Base-by-base conservation (phyloP, 2,113 vertebrate species). In the Eurypyga helias region DNA sequence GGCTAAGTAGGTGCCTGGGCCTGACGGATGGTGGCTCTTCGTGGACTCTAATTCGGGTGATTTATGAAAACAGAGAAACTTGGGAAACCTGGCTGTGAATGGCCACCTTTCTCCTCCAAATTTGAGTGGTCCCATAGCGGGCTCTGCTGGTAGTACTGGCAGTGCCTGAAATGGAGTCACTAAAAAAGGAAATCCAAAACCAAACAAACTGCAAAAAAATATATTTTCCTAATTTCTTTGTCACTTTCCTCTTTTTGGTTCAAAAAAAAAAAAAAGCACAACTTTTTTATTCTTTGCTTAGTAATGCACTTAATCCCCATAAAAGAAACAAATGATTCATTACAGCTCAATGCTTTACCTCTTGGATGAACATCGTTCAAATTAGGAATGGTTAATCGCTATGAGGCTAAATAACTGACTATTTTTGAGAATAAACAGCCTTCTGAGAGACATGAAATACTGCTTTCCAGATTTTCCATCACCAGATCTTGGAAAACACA, bases 341-440 rank as follows among this genome's bases (percentile, higher is more conserved):
- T 87, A 36, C 57, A 87, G 62, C 64, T 87, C 93, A 85, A 41
- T 92, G 91, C 48, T 97, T 95, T 78, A 95, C 96, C 95, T 98
- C 91, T 87, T 94, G 76, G 92, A 95, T 2, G 26, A 97, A 91
- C 87, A 81, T 96, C 96, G 96, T 96, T 98, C 92, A 96, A 96
- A 97, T 97, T 97, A 93, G 95, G 91, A 96, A 85, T 94, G 97
- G 93, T 83, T 97, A 97, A 97, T 98, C 97, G 97, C 94, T 95
- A 82, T 52, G 96, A 89, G 90, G 97, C 91, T 98, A 97, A 97
- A 97, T 97, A 97, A 94, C 89, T 78, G 81, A 83, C 78, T 75
- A 90, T 95, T 98, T 98, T 95, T 97, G 97, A 98, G 97, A 98
- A 97, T 87, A 98, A 98, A 97, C 94, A 98, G 70, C 57, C 95